These are phyloP conservation scores for Nomada lathburiana DNA, from an alignment of 2,888 invertebrate species.

Conservation along the genomic window DNA sequence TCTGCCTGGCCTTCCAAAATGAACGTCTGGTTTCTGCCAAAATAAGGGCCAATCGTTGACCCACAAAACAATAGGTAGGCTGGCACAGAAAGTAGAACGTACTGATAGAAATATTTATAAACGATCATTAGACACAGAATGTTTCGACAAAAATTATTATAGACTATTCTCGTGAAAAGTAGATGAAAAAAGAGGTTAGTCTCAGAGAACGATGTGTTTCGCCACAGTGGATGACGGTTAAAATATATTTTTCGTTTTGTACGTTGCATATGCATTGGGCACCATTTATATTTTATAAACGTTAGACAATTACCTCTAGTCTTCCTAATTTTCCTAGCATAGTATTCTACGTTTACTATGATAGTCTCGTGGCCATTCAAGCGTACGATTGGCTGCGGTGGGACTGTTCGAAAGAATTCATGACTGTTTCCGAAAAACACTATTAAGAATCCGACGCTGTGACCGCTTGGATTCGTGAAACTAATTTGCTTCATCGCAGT, in stretches of 20 bases:
- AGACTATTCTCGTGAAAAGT: neutral
- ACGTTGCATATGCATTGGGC: too few relatives aligned
- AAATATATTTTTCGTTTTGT: too few relatives aligned
- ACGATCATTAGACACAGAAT: too few relatives aligned
- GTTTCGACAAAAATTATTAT: too few relatives aligned
- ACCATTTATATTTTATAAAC: too few relatives aligned
- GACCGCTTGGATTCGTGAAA: slow-evolving; percentile 64
- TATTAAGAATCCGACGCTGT: slow-evolving; percentile 68
- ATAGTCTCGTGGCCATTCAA: slow-evolving; percentile 60
- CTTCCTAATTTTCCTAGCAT: slow-evolving; percentile 74
- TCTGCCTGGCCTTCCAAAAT: slow-evolving; percentile 74
- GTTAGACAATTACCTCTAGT: slow-evolving; percentile 65
- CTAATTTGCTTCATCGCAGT: slow-evolving; percentile 59
- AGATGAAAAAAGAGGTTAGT: neutral
- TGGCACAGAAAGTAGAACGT: slow-evolving; percentile 28
- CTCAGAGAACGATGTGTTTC: too few relatives aligned
- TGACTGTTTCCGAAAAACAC: slow-evolving; percentile 73
- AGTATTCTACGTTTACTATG: slow-evolving; percentile 70
- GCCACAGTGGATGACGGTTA: too few relatives aligned
- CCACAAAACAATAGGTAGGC: slow-evolving; percentile 74
- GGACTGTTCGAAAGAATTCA: slow-evolving; percentile 65
- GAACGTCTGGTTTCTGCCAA: slow-evolving; percentile 75
- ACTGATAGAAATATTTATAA: neutral
- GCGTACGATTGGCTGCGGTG: slow-evolving; percentile 53
- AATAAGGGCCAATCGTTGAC: slow-evolving; percentile 71